Evolutionary conservation across 64 coral and sea anemone genomes (phyloP).

Genomic region (Stylophora pistillata): DNA sequence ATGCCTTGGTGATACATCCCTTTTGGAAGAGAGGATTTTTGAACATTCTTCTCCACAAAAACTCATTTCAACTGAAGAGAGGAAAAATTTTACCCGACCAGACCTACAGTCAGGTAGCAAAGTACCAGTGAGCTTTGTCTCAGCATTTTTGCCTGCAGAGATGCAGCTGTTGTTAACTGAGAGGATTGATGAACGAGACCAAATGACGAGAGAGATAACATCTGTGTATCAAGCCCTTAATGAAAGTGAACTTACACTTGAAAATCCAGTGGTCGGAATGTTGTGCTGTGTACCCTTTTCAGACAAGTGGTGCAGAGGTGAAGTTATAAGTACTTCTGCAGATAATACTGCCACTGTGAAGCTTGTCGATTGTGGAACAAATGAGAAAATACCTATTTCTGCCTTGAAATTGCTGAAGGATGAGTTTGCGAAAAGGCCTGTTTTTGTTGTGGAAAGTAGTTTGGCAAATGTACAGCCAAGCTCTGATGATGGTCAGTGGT

Average conservation of each 20-base stretch:
- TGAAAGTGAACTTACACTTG: not conserved
- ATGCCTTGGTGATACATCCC: constrained; percentile 32
- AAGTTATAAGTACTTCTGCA: constrained; percentile 33
- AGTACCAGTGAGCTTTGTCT: constrained; percentile 17
- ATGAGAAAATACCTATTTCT: constrained; percentile 68
- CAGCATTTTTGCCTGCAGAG: constrained; percentile 14
- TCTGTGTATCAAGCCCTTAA: not conserved
- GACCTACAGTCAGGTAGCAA: not conserved
- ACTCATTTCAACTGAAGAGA: not conserved
- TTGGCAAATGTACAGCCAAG: constrained; percentile 56
- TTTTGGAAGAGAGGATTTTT: not conserved
- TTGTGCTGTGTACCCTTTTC: constrained; percentile 41
- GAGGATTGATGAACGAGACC: constrained; percentile 19
- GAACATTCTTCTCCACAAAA: constrained; percentile 8
- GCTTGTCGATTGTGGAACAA: constrained; percentile 89
- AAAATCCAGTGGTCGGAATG: constrained; percentile 16
- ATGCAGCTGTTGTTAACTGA: constrained; percentile 29
- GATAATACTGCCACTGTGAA: constrained; percentile 44
- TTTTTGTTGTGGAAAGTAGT: constrained; percentile 69
- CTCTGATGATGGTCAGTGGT: constrained; percentile 57
- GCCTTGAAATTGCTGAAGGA: constrained; percentile 70
- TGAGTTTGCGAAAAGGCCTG: constrained; percentile 53
- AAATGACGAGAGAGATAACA: not conserved
- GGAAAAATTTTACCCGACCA: constrained; percentile 5
- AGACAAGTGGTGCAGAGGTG: constrained; percentile 56